Evolutionary conservation across 2,113 vertebrate genomes (phyloP), one percentile per base, ranked within the genome.

Genomic region (Suricata suricatta): DNA sequence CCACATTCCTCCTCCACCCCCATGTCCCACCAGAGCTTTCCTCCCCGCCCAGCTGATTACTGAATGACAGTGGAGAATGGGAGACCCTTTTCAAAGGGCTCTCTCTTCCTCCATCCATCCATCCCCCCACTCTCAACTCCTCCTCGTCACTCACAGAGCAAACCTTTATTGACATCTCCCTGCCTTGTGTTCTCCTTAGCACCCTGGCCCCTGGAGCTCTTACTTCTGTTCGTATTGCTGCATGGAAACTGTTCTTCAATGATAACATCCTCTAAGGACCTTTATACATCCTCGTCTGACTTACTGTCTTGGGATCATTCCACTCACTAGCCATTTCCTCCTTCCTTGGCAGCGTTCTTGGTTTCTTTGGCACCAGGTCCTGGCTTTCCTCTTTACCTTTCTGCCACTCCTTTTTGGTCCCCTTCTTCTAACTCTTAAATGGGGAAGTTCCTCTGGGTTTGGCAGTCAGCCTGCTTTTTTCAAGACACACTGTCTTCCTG

Each of bases 1-100:
- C 76, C 90, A 82, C 88, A 64, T 83, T 95, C 66, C 88, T 97
- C 92, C 90, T 95, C 95, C 84, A 68, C 69, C 82, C 88, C 83
- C 72, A 8, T 0, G 35, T 68, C 87, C 93, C 71, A n/a, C 68
- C 47, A 12, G 29, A 90, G 77, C 31, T 84, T 83, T 77, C 64
- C 44, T 84, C 64, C 47, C 21, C 90, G 38, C 25, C 74, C 60
- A 15, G 38, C 84, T 90, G 54, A n/a, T 44, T 81, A 5, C 71
- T 10, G 19, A 80, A 29, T 25, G 12, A 72, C 57, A 95, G 41
- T 41, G 50, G 41, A 80, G 50, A 94, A 33, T 2, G 21, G 33
- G 41, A 64, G 87, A n/a, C 57, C 15, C 69, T 27, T 74, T 82
- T 64, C 57, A 92, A 82, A 86, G 33, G 71, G 41, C 2, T 63